A percentile compares a stretch with the other conserved stretches of the same genome.
Evolutionary conservation across 2,888 invertebrate genomes (phyloP).

Genomic region (Lymantria dispar): DNA sequence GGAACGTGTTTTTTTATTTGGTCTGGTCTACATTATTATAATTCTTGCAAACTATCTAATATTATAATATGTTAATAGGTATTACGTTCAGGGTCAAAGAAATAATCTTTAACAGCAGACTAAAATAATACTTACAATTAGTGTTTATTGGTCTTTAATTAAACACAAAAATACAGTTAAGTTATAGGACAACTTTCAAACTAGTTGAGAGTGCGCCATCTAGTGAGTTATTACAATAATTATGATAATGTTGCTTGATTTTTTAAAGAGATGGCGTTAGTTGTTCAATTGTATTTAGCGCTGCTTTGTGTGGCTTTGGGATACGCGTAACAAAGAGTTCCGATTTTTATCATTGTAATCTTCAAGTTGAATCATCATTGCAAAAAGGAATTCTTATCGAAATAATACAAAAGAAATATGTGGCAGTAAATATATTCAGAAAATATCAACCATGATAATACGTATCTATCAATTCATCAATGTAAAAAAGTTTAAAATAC

Average conservation of each 20-base stretch:
- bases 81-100: too few relatives aligned
- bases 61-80: too few relatives aligned
- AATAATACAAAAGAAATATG: constrained; percentile 55
- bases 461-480: constrained; percentile 61
- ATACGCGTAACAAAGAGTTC: constrained; percentile 22
- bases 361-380: constrained; percentile 27
- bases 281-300: background rate
- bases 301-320: constrained; percentile 13
- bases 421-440: constrained; percentile 82
- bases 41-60: too few relatives aligned
- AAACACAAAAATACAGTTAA: too few relatives aligned
- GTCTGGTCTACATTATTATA: too few relatives aligned
- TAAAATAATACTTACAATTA: too few relatives aligned
- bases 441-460: constrained; percentile 74
- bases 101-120: too few relatives aligned
- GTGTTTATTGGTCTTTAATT: too few relatives aligned
- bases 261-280: constrained; percentile 7
- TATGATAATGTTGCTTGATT: background rate
- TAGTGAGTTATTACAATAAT: background rate
- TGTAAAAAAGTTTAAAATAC: constrained; percentile 68
- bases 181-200: too few relatives aligned
- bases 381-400: constrained; percentile 32
- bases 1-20: too few relatives aligned
- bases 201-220: constrained; percentile 3
- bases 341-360: constrained; percentile 30